These are phyloP conservation scores for Cordilura impudica DNA, from an alignment of 2,888 invertebrate species.

Conservation along the genomic window DNA sequence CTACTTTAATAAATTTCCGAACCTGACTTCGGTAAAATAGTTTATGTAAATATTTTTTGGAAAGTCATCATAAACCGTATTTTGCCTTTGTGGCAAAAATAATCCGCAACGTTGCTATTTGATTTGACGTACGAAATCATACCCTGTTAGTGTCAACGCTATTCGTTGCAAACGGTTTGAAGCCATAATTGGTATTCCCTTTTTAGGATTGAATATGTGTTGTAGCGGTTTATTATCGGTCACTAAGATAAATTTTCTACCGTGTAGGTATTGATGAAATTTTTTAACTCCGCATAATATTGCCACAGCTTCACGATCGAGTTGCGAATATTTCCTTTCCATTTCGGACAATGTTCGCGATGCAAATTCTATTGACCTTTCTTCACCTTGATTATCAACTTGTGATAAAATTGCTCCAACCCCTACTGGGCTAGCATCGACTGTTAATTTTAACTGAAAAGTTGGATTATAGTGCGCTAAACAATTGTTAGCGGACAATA, in stretches of 20 bases:
- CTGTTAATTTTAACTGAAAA: conserved; percentile 42
- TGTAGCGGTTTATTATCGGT: no score
- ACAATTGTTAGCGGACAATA: conserved; percentile 58
- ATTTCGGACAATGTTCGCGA: no score
- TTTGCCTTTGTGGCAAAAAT: conserved; percentile 47
- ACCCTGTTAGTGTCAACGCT: conserved; percentile 63
- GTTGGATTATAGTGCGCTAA: conserved; percentile 64
- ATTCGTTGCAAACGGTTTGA: conserved; percentile 63
- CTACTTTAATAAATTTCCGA: not conserved
- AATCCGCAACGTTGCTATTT: conserved; percentile 62
- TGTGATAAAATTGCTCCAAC: conserved; percentile 71
- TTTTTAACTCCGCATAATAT: conserved; percentile 37
- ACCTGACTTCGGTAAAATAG: no score
- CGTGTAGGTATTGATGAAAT: conserved; percentile 66
- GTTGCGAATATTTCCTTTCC: no score
- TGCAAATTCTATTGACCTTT: conserved; percentile 70
- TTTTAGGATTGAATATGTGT: no score
- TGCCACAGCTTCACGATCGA: conserved; percentile 66
- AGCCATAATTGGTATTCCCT: no score
- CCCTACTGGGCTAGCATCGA: conserved; percentile 65
- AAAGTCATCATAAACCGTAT: not conserved
- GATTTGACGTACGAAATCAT: conserved; percentile 61
- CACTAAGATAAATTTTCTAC: no score
- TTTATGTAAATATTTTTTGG: no score
- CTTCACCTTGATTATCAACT: conserved; percentile 69